Evolutionary conservation across 2,888 invertebrate species (phyloP), one percentile per base, ranked within the genome.

Genomic region (Hololepta plana): DNA sequence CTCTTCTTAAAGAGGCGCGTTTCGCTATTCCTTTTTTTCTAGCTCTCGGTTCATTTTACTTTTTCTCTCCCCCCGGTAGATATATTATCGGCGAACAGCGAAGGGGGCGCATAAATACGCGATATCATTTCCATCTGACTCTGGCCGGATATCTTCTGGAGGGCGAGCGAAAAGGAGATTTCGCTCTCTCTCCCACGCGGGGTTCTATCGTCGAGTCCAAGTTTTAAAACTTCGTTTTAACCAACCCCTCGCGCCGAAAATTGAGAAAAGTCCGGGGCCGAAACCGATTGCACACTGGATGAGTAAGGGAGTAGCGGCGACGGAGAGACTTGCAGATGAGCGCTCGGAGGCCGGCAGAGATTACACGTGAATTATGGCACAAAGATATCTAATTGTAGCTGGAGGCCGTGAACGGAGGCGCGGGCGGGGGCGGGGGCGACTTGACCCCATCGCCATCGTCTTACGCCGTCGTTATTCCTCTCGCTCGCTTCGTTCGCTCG

Each of bases 341-440:
- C 50, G 47, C 49, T 51, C 46, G 42, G 47, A 52, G 51, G 47
- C 50, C 49, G 49, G 50, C 51, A 50, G 53, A 64, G 62, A 58
- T 62, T 65, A 62, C 63, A 57, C 60, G 58, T 66, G 66, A 67
- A 67, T 59, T 59, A 59, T 58, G 52, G 55, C 53, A 50, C 53
- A 53, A 56, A 58, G 59, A 59, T 59, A 59, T 57, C 57, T 58
- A 58, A 59, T 58, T 57, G 57, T 55, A 51, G 53, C 45, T 50
- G 40, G 34, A 38, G 47, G 44, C n/a, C 7, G 17, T n/a, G 7
- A 17, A 7, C 20, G 30, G 24, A 23, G 39, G 47, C 40, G 40
- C 38, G 33, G 37, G 36, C 30, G 39, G 36, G 44, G 46, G 32
- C 33, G 31, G 29, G 38, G 42, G 19, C 43, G 42, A 46, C 50